Evolutionary conservation across 2,113 vertebrate species (phyloP).

Genomic region (Helogale parvula): DNA sequence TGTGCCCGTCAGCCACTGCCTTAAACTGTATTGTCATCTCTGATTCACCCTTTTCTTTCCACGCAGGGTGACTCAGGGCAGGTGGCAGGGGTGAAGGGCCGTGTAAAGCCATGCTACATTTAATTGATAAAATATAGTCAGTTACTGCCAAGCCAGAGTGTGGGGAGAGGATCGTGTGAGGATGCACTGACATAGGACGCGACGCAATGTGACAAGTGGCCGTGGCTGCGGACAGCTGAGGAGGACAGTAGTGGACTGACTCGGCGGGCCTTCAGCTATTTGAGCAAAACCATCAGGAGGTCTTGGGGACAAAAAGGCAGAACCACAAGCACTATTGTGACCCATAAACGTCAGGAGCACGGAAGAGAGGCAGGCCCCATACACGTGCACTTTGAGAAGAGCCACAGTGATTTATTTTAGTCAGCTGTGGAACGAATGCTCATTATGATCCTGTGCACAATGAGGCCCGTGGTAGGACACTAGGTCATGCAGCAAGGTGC

Average conservation of each 20-base stretch:
- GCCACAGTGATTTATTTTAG: neutral
- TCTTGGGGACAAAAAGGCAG: neutral
- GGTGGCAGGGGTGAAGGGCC: neutral
- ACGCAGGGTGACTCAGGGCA: constrained; percentile 10
- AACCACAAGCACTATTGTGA: neutral
- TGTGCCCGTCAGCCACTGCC: neutral
- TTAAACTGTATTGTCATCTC: constrained; percentile 25
- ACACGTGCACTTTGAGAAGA: neutral
- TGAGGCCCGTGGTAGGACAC: neutral
- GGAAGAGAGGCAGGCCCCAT: constrained; percentile 4
- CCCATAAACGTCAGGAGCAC: neutral
- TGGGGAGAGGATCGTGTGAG: neutral
- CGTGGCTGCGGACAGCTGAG: neutral
- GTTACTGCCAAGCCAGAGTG: constrained; percentile 10
- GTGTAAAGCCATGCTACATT: constrained; percentile 7
- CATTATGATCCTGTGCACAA: neutral
- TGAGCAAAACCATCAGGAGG: neutral
- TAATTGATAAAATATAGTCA: constrained; percentile 57
- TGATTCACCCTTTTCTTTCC: constrained; percentile 50
- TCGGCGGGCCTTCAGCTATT: constrained; percentile 31
- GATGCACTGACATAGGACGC: neutral
- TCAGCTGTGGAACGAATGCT: neutral
- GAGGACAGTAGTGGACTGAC: neutral
- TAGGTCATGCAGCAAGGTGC: neutral
- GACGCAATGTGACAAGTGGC: neutral